A percentile compares a stretch with the other conserved stretches of the same genome.
phyloP scores from a whole-genome alignment of 2,113 vertebrate genomes.

The Phodopus roborovskii region DNA sequence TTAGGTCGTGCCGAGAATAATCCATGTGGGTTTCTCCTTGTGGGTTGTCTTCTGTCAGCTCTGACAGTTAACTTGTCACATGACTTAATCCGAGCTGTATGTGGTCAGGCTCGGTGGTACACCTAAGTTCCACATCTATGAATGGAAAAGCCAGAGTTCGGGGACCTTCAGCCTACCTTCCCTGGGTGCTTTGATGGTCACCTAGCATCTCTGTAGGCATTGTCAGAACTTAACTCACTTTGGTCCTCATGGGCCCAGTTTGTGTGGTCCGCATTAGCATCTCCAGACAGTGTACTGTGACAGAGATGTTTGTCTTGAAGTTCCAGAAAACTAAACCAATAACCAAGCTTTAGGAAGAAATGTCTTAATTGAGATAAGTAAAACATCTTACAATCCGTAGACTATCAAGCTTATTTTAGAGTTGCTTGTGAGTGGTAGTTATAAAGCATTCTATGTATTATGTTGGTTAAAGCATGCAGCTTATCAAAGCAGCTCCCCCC shows the following conservation, averaged over 20 bases:
- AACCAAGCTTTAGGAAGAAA: neutral
- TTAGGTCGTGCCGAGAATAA: neutral
- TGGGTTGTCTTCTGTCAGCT: neutral
- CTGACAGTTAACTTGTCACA: neutral
- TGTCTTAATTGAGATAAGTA: conserved; percentile 19
- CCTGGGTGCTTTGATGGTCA: neutral
- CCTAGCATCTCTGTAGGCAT: neutral
- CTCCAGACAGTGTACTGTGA: neutral
- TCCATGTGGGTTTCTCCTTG: neutral
- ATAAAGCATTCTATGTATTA: neutral
- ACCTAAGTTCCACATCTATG: neutral
- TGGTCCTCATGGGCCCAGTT: neutral
- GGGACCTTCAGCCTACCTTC: neutral
- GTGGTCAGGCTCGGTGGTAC: neutral
- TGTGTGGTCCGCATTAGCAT: neutral
- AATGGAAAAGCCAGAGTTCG: neutral
- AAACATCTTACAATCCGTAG: conserved; percentile 2
- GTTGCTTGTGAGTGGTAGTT: conserved; percentile 17
- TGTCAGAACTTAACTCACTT: neutral
- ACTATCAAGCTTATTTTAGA: neutral
- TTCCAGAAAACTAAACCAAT: neutral
- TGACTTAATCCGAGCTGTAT: neutral
- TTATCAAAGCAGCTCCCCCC: too few species aligned
- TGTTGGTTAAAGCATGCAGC: conserved; percentile 33
- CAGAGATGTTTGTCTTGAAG: conserved; percentile 12